Percentiles rank a stretch among this genome's conserved stretches.
Conservation (phyloP, 2,888 invertebrate species). For the Amphipyra tragopoginis region DNA sequence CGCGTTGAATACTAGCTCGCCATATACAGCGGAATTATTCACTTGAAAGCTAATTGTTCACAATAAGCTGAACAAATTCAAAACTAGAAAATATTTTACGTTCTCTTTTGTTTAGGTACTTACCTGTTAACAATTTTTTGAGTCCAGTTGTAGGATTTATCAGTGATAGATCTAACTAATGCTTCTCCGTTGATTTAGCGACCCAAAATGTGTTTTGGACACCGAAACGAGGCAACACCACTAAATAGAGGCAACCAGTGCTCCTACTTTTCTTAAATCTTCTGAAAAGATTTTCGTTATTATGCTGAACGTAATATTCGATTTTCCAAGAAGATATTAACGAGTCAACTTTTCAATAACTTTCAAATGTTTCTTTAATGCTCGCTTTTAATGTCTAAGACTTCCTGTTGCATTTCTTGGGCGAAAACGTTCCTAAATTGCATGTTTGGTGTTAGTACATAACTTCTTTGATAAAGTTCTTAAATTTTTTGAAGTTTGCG, state of each 20-base stretch:
- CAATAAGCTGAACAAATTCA: conserved; percentile 21
- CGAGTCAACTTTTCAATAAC: no score
- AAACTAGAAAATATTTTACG: conserved; percentile 12
- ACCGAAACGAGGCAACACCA: no score
- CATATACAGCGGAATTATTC: conserved; percentile 40
- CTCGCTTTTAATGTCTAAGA: background rate
- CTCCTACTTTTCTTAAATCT: no score
- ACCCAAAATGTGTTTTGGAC: no score
- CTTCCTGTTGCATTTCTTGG: background rate
- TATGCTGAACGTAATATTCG: no score
- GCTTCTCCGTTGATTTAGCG: background rate
- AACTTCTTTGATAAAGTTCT: background rate
- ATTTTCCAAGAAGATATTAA: no score
- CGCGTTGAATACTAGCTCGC: conserved; percentile 18
- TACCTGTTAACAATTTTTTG: background rate
- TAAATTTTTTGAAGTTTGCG: background rate
- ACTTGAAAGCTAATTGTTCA: conserved; percentile 41
- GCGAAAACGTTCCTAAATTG: background rate
- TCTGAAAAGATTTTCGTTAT: no score
- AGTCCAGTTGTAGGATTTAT: no score
- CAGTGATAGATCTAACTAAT: background rate
- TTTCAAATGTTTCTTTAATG: no score
- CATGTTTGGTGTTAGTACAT: background rate
- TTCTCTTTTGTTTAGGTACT: background rate
- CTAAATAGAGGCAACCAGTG: no score